Base-by-base conservation (phyloP, 1,140 invertebrate species). In the Tenebrio molitor region DNA sequence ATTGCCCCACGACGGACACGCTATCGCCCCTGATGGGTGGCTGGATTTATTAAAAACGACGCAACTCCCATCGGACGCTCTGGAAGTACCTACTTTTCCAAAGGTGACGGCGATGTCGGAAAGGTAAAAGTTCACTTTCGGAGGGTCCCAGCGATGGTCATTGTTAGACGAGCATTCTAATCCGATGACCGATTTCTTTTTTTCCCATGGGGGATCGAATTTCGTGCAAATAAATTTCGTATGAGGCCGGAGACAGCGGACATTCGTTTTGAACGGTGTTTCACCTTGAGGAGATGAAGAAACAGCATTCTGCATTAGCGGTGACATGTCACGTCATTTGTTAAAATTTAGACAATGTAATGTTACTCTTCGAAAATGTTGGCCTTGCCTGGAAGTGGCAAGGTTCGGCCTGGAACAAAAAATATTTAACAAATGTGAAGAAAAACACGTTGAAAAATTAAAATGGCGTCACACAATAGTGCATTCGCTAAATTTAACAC, bases 1-100 rank as follows among this genome's bases (percentile, higher is more conserved):
- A 66, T 66, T 66, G 39, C 62, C 10, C 29, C 39, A 65, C 62
- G 10, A 36, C 15, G 2, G n/a, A 64, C 58, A 64, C 58, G 39
- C 36, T 44, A 42, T 33, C 64, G 23, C 19, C 21, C 39, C 64
- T n/a, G 14, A 66, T 66, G 36, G 63, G 36, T 44, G 42, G 42
- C 34, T 16, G 44, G 19, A 66, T 66, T 66, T 65, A 65, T 65
- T 65, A 39, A 21, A 23, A 65, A 19, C 58, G 7, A 65, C 21
- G 39, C 16, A 19, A 53, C 46, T 53, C 8, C 19, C 10, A 53
- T 7, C 12, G 29, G 4, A 33, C 10, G 29, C 10, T 10, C 29
- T 5, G 10, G 10, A 33, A 4, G 4, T 5, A 5, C 10, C 10
- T 33, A 33, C 29, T 33, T 33, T n/a, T n/a, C n/a, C n/a, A n/a